Percentiles rank a stretch among this genome's conserved stretches.
Evolutionary conservation across 2,797 vertebrate genomes (phyloP).

Genomic region (Odontamblyopus rebecca): DNA sequence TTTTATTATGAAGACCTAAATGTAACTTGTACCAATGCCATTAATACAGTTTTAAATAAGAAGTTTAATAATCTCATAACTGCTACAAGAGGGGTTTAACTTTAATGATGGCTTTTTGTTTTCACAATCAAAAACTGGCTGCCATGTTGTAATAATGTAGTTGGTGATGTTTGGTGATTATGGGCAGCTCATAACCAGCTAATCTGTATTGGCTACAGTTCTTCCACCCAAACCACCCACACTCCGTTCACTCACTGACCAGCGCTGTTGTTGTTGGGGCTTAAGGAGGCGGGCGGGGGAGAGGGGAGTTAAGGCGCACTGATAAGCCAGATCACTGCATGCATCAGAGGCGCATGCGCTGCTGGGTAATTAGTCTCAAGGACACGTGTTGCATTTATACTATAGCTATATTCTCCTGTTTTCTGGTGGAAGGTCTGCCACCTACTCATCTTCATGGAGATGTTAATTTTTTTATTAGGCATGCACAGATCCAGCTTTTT

Average conservation of each 20-base stretch:
- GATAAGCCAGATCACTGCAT: slow-evolving; percentile 80
- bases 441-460: too few relatives aligned
- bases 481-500: too few relatives aligned
- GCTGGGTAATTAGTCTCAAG: slow-evolving; percentile 77
- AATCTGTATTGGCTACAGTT: slow-evolving; percentile 36
- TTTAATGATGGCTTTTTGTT: too few relatives aligned
- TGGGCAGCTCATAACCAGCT: slow-evolving; percentile 37
- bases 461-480: too few relatives aligned
- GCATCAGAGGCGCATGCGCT: slow-evolving; percentile 64
- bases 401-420: slow-evolving; percentile 37
- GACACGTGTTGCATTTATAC: slow-evolving; percentile 68
- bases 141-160: background rate
- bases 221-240: slow-evolving; percentile 30
- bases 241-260: slow-evolving; percentile 61
- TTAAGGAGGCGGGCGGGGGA: slow-evolving; percentile 69
- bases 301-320: slow-evolving; percentile 69
- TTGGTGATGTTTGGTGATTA: background rate
- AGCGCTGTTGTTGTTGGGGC: slow-evolving; percentile 68
- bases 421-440: too few relatives aligned
- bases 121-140: background rate
- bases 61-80: too few relatives aligned
- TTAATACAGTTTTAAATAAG: too few relatives aligned
- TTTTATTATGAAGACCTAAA: too few relatives aligned
- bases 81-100: too few relatives aligned
- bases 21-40: too few relatives aligned